These are phyloP conservation scores for Tetrao urogallus DNA, from an alignment of 2,113 vertebrate species.

Conservation along the genomic window DNA sequence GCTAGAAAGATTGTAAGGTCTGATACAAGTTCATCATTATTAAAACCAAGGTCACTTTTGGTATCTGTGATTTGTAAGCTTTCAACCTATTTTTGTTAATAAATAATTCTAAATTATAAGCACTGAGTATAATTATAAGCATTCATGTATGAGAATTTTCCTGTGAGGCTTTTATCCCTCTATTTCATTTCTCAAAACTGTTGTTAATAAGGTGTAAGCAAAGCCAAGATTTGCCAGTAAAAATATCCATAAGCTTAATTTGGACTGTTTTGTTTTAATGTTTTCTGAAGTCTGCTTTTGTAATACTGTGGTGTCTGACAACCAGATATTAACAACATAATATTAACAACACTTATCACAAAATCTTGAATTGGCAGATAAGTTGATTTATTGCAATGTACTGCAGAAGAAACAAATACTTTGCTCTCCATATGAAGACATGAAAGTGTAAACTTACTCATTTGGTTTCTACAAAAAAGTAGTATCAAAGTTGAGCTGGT, in stretches of 20 bases:
- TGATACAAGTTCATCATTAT: not conserved
- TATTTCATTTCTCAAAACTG: not conserved
- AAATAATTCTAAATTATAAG: not conserved
- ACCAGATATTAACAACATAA: not conserved
- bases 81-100: not conserved
- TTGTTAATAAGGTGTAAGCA: not conserved
- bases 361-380: not conserved
- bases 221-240: not conserved
- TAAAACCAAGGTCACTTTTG: not conserved
- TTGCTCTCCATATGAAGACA: not conserved
- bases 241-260: not conserved
- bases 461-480: too few relatives aligned
- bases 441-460: not conserved
- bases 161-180: not conserved
- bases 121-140: not conserved
- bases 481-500: not conserved
- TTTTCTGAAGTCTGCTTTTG: constrained; percentile 22
- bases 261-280: not conserved
- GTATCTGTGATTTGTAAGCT: not conserved
- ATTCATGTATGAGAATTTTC: not conserved
- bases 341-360: not conserved
- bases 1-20: not conserved
- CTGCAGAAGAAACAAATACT: not conserved
- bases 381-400: not conserved
- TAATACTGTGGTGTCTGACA: not conserved